Evolutionary conservation across 92 coral and sea anemone genomes (phyloP), one percentile per base, ranked within the genome.

Genomic region (Paramuricea clavata): DNA sequence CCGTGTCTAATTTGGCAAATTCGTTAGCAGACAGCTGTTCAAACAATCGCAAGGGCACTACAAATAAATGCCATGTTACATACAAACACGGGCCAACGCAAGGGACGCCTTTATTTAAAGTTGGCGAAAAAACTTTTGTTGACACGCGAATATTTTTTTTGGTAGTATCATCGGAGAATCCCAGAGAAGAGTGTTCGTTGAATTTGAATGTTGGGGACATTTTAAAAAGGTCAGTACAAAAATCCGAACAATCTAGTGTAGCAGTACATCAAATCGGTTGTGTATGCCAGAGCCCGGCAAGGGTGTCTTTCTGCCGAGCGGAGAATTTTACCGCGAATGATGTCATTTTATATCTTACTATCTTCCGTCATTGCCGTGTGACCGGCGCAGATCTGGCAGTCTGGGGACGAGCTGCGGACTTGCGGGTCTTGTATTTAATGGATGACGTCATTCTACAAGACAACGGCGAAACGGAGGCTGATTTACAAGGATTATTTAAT

Each of bases 361-460:
- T 92, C 3, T 15, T 0, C 3, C 86, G 91, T 33, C 90, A 68
- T 15, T 94, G 95, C 52, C 57, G 75, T 35, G 15, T 89, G 32
- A 54, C 91, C n/a, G 69, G 80, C 1, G 67, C 76, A 11, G 93
- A 87, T 36, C 26, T 93, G 9, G 87, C 88, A 49, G 69, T 28
- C 28, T 91, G 89, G 87, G 94, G 98, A 36, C 73, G 85, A 15
- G 93, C 90, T 15, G 81, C 94, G 7, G 95, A 94, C 69, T 84
- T 86, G 10, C 88, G 94, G 60, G 94, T 88, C 0, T 82, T 87
- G 15, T 56, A 69, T 25, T 23, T 93, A 23, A 0, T 69, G 49
- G 76, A 80, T 13, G 83, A 92, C 49, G 85, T 92, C 5, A 49
- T 93, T 25, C 69, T 90, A 1, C 73, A 81, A 36, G 78, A 69